Conservation (phyloP, 2,888 invertebrate species). For the Eristalis pertinax region DNA sequence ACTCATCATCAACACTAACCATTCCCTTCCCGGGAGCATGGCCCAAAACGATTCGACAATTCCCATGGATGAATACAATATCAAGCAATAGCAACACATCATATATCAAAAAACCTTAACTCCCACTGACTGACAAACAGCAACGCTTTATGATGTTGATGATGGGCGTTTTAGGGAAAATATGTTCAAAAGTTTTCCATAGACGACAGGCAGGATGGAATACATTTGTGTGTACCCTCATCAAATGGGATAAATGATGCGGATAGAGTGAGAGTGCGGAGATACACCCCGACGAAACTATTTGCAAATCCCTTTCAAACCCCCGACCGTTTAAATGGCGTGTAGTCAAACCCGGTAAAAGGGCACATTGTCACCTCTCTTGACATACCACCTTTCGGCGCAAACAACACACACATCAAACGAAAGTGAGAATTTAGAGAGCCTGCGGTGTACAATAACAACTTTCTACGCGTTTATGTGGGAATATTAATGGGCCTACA, state of each 20-base stretch:
- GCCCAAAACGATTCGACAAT: slow-evolving; percentile 45
- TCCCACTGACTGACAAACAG: slow-evolving; percentile 47
- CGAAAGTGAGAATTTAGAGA: slow-evolving; percentile 50
- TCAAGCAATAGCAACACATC: slow-evolving; percentile 8
- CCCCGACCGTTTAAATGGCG: slow-evolving; percentile 27
- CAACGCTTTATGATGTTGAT: slow-evolving; percentile 56
- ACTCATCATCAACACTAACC: slow-evolving; percentile 37
- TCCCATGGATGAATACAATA: slow-evolving; percentile 9
- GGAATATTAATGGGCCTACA: slow-evolving; percentile 45
- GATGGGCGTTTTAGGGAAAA: slow-evolving; percentile 54
- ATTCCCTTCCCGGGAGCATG: slow-evolving; percentile 16
- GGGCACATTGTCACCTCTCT: slow-evolving; percentile 32
- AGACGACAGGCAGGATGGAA: slow-evolving; percentile 19
- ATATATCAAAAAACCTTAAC: slow-evolving; percentile 62
- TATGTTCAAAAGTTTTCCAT: slow-evolving; percentile 58
- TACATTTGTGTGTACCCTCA: slow-evolving; percentile 50
- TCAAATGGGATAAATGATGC: slow-evolving; percentile 66
- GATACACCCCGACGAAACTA: slow-evolving; percentile 52
- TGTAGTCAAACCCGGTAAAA: neutral
- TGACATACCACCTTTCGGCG: slow-evolving; percentile 15
- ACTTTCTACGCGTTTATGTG: slow-evolving; percentile 21
- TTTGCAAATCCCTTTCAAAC: slow-evolving; percentile 57
- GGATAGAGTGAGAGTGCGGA: slow-evolving; percentile 29
- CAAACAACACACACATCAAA: slow-evolving; percentile 53
- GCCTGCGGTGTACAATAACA: slow-evolving; percentile 50